Evolutionary conservation across 2,888 invertebrate genomes (phyloP), one percentile per base, ranked within the genome.

Genomic region (Mythimna lalbum): DNA sequence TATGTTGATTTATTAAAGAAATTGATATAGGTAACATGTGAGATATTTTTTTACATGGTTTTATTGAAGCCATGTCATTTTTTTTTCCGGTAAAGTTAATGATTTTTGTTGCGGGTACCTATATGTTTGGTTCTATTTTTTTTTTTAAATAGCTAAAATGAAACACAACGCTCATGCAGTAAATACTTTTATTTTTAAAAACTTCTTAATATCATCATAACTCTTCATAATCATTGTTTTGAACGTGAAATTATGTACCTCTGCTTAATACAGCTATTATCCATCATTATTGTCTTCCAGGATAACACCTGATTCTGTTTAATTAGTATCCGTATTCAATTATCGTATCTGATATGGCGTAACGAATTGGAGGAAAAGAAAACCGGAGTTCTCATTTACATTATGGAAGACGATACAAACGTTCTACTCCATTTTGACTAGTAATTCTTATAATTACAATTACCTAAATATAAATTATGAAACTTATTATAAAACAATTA

Each of bases 221-320:
- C 90, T 91, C 86, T 91, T 92, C 88, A 87, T 93, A 89, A 91
- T 90, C 89, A 91, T 90, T 92, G 91, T 90, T 90, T 90, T 92
- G 91, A 93, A 93, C 91, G 90, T 93, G 92, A 93, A 94, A 93
- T 93, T 92, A 92, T 89, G 91, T 93, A 91, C 90, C 88, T 94
- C 88, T 93, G 93, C 92, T 92, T 93, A 92, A 82, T 78, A 90
- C 90, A 91, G 93, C 93, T 94, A 94, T 93, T 92, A 93, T 92
- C 91, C 93, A 89, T 92, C 94, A 95, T 96, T 96, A 96, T 95
- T 96, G 95, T 96, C 95, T 93, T 93, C 93, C 95, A 94, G 95
- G 94, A 91, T 93, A 92, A 92, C 86, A 92, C 94, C 94, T 95
- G 94, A 86, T 88, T 87, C 85, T 86, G 88, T 87, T 78, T 88